These are phyloP conservation scores for Leucophenga maculata DNA, from an alignment of 2,888 invertebrate genomes.

Conservation along the genomic window DNA sequence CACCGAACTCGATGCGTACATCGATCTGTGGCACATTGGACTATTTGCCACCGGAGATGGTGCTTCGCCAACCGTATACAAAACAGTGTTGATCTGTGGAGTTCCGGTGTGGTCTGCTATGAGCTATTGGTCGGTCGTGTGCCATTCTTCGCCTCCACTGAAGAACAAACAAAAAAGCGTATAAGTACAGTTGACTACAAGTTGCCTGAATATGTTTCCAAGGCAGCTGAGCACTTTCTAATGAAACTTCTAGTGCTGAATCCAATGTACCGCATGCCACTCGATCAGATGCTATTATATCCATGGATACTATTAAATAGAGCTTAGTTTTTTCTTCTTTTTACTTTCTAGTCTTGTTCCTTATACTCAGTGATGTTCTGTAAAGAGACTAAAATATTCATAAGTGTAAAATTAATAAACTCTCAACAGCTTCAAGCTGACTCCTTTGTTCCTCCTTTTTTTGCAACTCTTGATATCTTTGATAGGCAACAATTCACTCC, in stretches of 20 bases:
- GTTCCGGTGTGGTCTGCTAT: conserved; percentile 94
- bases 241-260: conserved; percentile 83
- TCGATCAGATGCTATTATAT: conserved; percentile 83
- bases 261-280: conserved; percentile 81
- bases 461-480: too few species aligned
- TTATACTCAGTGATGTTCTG: too few species aligned
- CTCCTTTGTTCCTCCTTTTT: too few species aligned
- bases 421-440: too few species aligned
- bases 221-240: conserved; percentile 85
- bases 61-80: conserved; percentile 87
- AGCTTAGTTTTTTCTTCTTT: conserved; percentile 42
- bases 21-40: conserved; percentile 96
- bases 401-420: too few species aligned
- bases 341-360: too few species aligned
- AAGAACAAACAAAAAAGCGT: conserved; percentile 84
- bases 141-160: conserved; percentile 88
- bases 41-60: conserved; percentile 98
- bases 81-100: conserved; percentile 96
- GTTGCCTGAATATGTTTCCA: conserved; percentile 81
- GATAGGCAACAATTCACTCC: too few species aligned
- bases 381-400: too few species aligned
- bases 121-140: conserved; percentile 95
- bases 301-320: conserved; percentile 78
- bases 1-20: conserved; percentile 90
- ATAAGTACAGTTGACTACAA: conserved; percentile 82